Percentiles rank a stretch among this genome's conserved stretches.
Evolutionary conservation across 2,113 vertebrate species (phyloP).

Genomic region (Tachysurus vachellii): DNA sequence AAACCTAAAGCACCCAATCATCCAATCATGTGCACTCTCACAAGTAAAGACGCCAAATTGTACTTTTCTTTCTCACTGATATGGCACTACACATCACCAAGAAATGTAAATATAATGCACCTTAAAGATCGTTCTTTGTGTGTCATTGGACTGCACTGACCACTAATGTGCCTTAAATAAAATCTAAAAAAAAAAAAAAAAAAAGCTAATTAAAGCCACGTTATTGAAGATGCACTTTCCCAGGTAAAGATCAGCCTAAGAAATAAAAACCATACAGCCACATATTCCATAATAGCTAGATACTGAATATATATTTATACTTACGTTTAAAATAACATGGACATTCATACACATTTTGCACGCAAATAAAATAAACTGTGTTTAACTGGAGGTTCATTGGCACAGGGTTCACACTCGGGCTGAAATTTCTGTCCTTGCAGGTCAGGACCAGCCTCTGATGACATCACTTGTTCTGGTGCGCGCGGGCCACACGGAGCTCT

Average conservation of each 20-base stretch:
- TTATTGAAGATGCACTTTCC: too few relatives aligned
- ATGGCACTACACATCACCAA: not conserved
- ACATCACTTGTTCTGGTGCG: slow-evolving; percentile 69
- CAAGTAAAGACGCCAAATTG: not conserved
- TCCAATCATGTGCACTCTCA: not conserved
- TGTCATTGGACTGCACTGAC: too few relatives aligned
- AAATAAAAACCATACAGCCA: not conserved
- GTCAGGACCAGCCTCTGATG: slow-evolving; percentile 71
- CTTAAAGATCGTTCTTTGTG: not conserved
- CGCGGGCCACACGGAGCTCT: slow-evolving; percentile 63
- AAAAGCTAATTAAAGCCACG: too few relatives aligned
- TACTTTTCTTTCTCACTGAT: not conserved
- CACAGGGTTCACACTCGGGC: slow-evolving; percentile 16
- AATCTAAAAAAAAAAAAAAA: too few relatives aligned
- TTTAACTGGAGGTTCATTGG: not conserved
- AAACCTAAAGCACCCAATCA: too few relatives aligned
- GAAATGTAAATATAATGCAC: not conserved
- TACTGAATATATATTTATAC: too few relatives aligned
- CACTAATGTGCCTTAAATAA: too few relatives aligned
- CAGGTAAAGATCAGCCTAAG: too few relatives aligned
- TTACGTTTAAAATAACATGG: not conserved
- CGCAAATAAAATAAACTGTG: not conserved
- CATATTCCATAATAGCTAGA: not conserved
- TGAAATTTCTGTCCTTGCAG: not conserved
- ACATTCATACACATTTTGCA: not conserved